Conservation (phyloP, 2,888 invertebrate species). For the Spisula solida region DNA sequence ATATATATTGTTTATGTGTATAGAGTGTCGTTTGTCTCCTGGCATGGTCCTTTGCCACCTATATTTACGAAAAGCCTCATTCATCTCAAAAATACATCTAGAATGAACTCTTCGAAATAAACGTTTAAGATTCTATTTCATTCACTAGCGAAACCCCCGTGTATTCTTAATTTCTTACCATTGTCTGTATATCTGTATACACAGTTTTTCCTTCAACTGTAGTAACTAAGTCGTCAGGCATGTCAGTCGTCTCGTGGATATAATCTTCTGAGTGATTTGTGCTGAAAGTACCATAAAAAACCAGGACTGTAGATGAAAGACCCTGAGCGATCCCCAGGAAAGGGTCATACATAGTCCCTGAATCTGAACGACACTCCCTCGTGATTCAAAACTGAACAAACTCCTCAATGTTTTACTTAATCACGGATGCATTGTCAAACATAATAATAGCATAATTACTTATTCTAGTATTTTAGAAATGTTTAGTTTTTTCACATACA, state of each 20-base stretch:
- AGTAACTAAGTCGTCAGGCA: slow-evolving; percentile 82
- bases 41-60: no score
- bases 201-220: slow-evolving; percentile 77
- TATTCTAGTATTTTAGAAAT: no score
- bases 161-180: slow-evolving; percentile 11
- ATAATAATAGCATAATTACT: no score
- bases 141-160: neutral
- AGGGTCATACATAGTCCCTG: neutral
- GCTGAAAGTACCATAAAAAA: slow-evolving; percentile 71
- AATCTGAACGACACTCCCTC: neutral
- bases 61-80: no score
- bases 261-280: slow-evolving; percentile 78
- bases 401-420: neutral
- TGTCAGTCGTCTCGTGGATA: slow-evolving; percentile 82
- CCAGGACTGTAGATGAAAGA: neutral
- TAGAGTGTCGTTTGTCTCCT: no score
- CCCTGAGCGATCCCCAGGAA: neutral
- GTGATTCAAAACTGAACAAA: neutral
- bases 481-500: no score
- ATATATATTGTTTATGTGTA: no score
- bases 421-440: neutral
- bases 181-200: slow-evolving; percentile 77
- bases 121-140: neutral
- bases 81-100: no score
- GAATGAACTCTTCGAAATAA: neutral